A percentile compares a stretch with the other conserved stretches of the same genome.
Evolutionary conservation across 2,113 vertebrate species (phyloP).

Genomic region (Oplegnathus fasciatus): DNA sequence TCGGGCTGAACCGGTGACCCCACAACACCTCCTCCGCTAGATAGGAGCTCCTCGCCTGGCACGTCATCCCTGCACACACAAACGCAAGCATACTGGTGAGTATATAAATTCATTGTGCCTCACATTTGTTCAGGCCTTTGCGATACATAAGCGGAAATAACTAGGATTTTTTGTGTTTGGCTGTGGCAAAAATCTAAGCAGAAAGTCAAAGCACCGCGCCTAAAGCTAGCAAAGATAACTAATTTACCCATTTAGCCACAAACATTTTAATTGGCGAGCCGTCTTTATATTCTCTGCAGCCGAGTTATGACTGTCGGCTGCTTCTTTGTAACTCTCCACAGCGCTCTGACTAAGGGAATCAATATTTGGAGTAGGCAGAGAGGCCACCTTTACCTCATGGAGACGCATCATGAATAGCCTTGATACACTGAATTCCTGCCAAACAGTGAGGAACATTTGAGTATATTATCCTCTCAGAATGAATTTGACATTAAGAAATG

Average conservation of each 20-base stretch:
- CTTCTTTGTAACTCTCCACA: conserved; percentile 28
- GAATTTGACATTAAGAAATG: conserved; percentile 13
- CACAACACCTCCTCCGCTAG: conserved; percentile 92
- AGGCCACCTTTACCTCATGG: conserved; percentile 52
- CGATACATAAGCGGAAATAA: not conserved
- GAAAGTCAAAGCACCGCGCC: not conserved
- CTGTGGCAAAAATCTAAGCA: not conserved
- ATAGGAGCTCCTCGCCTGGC: conserved; percentile 95
- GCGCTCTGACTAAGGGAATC: conserved; percentile 53
- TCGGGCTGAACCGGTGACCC: conserved; percentile 95
- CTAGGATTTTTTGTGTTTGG: not conserved
- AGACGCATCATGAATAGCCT: conserved; percentile 52
- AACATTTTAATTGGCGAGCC: not conserved
- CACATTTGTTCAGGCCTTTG: not conserved
- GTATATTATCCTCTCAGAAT: conserved; percentile 17
- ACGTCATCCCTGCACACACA: conserved; percentile 91
- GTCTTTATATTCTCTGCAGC: conserved; percentile 20
- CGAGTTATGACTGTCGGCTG: conserved; percentile 14
- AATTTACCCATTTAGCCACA: not conserved
- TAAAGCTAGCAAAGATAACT: not conserved
- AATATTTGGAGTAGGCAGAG: conserved; percentile 56
- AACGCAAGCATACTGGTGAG: not conserved
- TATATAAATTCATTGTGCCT: not conserved
- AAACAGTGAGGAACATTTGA: conserved; percentile 14
- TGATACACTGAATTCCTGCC: conserved; percentile 15